A percentile compares a stretch with the other conserved stretches of the same genome.
Evolutionary conservation across 1,140 invertebrate genomes (phyloP).

Genomic region (Penaeus indicus): DNA sequence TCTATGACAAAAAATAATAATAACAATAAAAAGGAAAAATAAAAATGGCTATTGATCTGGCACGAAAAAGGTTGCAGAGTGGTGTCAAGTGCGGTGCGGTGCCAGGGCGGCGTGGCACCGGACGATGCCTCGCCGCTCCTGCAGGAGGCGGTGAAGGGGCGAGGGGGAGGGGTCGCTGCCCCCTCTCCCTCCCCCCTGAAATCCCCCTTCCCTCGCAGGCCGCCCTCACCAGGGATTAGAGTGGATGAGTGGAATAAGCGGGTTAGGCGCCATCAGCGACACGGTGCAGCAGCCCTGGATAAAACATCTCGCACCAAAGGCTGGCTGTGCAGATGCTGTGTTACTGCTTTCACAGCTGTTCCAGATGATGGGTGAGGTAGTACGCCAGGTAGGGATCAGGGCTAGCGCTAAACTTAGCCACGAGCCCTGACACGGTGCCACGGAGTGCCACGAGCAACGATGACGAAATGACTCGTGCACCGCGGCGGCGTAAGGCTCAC

Average conservation of each 20-base stretch:
- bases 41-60: too few relatives aligned
- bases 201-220: not conserved
- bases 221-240: constrained; percentile 32
- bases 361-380: constrained; percentile 38
- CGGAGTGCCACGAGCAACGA: constrained; percentile 33
- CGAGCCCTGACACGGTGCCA: constrained; percentile 46
- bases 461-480: constrained; percentile 24
- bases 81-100: too few relatives aligned
- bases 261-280: not conserved
- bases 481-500: constrained; percentile 19
- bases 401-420: constrained; percentile 47
- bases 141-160: not conserved
- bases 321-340: too few relatives aligned
- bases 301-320: too few relatives aligned
- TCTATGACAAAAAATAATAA: too few relatives aligned
- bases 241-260: constrained; percentile 37
- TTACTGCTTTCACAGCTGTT: not conserved
- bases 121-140: too few relatives aligned
- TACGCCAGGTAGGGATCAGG: constrained; percentile 43
- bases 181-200: not conserved
- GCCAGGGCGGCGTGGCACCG: too few relatives aligned
- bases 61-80: too few relatives aligned
- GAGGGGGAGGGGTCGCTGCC: constrained; percentile 16
- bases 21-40: too few relatives aligned
- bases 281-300: not conserved